Conservation (phyloP, 2,888 invertebrate species). For the Patella ulyssiponensis region DNA sequence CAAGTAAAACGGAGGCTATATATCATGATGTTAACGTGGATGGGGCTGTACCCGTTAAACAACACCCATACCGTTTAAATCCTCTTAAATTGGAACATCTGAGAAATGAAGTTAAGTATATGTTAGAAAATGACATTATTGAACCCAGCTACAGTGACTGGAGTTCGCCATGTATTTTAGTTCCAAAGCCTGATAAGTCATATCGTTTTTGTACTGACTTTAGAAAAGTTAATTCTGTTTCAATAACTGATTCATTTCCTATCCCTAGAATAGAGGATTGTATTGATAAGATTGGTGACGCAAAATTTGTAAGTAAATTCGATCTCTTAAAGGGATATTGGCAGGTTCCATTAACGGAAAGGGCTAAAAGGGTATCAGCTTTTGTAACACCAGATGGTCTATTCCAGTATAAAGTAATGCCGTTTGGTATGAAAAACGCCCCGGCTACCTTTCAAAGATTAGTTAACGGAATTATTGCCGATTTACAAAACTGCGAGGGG, state of each 20-base stretch:
- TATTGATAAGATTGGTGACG: slow-evolving; percentile 44
- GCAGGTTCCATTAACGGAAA: slow-evolving; percentile 37
- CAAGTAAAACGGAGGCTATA: slow-evolving; percentile 11
- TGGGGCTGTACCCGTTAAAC: slow-evolving; percentile 27
- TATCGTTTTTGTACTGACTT: slow-evolving; percentile 44
- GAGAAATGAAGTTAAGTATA: slow-evolving; percentile 37
- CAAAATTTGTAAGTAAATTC: slow-evolving; percentile 45
- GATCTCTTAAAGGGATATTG: slow-evolving; percentile 44
- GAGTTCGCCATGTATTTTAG: slow-evolving; percentile 46
- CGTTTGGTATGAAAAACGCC: slow-evolving; percentile 44
- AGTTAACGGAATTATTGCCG: slow-evolving; percentile 28
- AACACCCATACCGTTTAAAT: slow-evolving; percentile 25
- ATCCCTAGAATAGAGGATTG: slow-evolving; percentile 48
- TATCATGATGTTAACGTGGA: slow-evolving; percentile 28
- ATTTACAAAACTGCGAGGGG: slow-evolving; percentile 26
- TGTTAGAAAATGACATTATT: slow-evolving; percentile 48
- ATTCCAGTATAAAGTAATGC: slow-evolving; percentile 43
- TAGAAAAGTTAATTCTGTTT: no score
- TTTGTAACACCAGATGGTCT: slow-evolving; percentile 36
- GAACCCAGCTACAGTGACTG: slow-evolving; percentile 43
- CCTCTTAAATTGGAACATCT: slow-evolving; percentile 26
- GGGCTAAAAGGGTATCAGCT: slow-evolving; percentile 44
- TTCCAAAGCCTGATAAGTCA: slow-evolving; percentile 36
- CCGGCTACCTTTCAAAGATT: slow-evolving; percentile 41
- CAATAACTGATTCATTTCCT: slow-evolving; percentile 47